Conservation (phyloP, 2,888 invertebrate genomes). For the Polietes domitor region DNA sequence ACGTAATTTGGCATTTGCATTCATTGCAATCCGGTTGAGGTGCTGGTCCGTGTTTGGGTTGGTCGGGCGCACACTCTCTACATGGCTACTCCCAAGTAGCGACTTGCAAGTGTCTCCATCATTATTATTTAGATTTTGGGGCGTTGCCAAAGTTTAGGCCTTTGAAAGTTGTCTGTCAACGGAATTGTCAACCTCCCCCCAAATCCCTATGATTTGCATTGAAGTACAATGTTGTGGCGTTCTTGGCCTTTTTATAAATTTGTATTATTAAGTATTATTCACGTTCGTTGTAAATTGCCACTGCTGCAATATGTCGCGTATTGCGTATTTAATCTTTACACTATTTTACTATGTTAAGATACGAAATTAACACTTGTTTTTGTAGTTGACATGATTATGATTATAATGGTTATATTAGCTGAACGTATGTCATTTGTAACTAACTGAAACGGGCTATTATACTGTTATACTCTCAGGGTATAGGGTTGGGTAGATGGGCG, state of each 20-base stretch:
- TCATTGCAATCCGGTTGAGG: slow-evolving; percentile 42
- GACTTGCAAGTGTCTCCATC: slow-evolving; percentile 52
- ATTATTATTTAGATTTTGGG: slow-evolving; percentile 32
- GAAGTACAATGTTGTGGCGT: background rate
- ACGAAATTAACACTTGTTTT: slow-evolving; percentile 9
- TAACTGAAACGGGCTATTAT: too few species aligned
- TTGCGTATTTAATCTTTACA: too few species aligned
- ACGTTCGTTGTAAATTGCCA: background rate
- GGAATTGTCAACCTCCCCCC: too few species aligned
- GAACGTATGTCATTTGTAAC: background rate
- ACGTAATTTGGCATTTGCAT: slow-evolving; percentile 38
- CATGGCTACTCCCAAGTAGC: background rate
- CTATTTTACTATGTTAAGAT: background rate
- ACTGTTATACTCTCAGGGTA: too few species aligned
- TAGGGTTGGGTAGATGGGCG: too few species aligned
- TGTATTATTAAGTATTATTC: slow-evolving; percentile 20
- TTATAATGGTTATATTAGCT: slow-evolving; percentile 15
- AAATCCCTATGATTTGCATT: background rate
- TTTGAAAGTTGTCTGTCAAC: background rate
- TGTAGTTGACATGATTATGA: background rate
- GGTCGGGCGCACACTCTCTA: background rate
- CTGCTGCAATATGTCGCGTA: background rate
- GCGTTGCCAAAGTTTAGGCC: slow-evolving; percentile 46
- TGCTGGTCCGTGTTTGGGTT: background rate
- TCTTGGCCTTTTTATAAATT: slow-evolving; percentile 27